These are phyloP conservation scores for Pluvialis apricaria DNA, from an alignment of 2,113 vertebrate species.

Conservation along the genomic window DNA sequence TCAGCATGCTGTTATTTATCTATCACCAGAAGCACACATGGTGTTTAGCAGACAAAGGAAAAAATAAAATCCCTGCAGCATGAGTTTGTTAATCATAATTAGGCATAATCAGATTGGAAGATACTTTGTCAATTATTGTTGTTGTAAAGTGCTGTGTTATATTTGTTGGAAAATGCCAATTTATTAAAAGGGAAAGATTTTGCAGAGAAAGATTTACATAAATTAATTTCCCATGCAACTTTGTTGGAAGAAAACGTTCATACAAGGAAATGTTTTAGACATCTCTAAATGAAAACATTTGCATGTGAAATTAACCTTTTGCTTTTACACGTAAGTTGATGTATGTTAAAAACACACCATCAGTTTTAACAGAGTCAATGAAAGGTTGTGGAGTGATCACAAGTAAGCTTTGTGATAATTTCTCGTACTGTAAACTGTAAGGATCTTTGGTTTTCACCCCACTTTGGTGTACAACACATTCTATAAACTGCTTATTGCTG, in stretches of 20 bases:
- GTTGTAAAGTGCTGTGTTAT: background rate
- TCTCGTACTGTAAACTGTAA: background rate
- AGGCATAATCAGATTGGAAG: background rate
- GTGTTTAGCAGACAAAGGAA: background rate
- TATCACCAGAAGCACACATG: background rate
- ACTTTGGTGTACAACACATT: background rate
- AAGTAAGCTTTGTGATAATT: background rate
- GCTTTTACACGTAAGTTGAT: background rate
- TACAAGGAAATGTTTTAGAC: background rate
- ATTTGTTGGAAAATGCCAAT: background rate
- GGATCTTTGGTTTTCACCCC: background rate
- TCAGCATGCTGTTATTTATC: constrained; percentile 14
- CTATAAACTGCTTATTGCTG: background rate
- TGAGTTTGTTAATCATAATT: background rate
- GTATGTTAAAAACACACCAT: background rate
- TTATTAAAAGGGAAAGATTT: background rate
- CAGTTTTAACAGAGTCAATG: background rate
- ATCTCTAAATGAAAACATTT: background rate
- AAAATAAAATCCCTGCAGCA: background rate
- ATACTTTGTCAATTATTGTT: background rate
- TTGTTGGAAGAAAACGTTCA: background rate
- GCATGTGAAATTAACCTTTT: background rate
- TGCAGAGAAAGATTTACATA: background rate
- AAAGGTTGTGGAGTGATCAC: background rate
- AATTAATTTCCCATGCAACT: background rate